Base-by-base conservation (phyloP, 2,888 invertebrate species). In the Rugalucina vietnamica region DNA sequence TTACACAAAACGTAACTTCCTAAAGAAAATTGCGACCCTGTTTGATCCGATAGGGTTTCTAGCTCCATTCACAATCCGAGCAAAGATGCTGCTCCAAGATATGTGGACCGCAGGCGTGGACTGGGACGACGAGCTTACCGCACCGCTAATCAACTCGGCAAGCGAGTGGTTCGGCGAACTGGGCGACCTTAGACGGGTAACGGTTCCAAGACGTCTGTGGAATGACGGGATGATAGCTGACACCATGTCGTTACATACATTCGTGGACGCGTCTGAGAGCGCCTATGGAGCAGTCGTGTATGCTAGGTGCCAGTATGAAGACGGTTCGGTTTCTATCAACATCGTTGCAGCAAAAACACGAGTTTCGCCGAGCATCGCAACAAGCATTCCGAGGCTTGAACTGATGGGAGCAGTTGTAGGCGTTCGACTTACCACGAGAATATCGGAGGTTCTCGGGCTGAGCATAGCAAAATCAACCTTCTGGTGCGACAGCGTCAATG, bases 41-140 rank as follows among this genome's bases (percentile, higher is more conserved):
- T 94, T 89, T 79, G 93, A 94, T 80, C 93, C 94, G 0, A 69
- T 92, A 14, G 93, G 93, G 71, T 87, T 93, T 73, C 24, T 92
- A 3, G 76, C 84, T 18, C 91, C n/a, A n/a, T n/a, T n/a, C n/a
- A n/a, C n/a, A n/a, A n/a, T n/a, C n/a, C n/a, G n/a, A n/a, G n/a
- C n/a, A n/a, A n/a, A n/a, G n/a, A n/a, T n/a, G n/a, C n/a, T n/a
- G n/a, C n/a, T n/a, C n/a, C n/a, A n/a, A n/a, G n/a, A n/a, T n/a
- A n/a, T n/a, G n/a, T n/a, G n/a, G n/a, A n/a, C n/a, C n/a, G n/a
- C n/a, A n/a, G n/a, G n/a, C n/a, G n/a, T n/a, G n/a, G n/a, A n/a
- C n/a, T n/a, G n/a, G n/a, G n/a, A n/a, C n/a, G n/a, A n/a, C n/a
- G n/a, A n/a, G n/a, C n/a, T n/a, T n/a, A n/a, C n/a, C n/a, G n/a